Conservation (phyloP, 2,113 vertebrate species). For the Cebidichthys violaceus region DNA sequence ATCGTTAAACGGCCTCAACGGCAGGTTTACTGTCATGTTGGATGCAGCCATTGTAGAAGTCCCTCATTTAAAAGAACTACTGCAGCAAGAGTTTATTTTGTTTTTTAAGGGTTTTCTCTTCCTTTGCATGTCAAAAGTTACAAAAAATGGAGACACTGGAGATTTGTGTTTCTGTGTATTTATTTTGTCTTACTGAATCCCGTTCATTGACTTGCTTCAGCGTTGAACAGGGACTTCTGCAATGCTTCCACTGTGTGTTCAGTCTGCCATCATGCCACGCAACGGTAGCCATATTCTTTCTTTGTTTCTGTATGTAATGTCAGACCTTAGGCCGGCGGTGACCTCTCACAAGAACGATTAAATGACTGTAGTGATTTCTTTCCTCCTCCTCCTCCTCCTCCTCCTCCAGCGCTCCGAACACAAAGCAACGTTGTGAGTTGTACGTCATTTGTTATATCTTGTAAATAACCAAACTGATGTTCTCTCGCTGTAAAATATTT, state of each 20-base stretch:
- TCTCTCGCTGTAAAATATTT: constrained; percentile 79
- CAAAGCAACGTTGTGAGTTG: constrained; percentile 61
- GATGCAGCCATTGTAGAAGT: background rate
- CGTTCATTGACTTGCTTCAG: background rate
- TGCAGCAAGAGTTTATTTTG: background rate
- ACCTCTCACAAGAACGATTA: constrained; percentile 4
- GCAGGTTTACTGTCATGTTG: background rate
- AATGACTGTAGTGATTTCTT: constrained; percentile 19
- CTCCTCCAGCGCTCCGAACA: constrained; percentile 43
- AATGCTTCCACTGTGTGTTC: background rate
- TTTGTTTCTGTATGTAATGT: background rate
- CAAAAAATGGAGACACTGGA: constrained; percentile 17
- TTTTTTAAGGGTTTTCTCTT: background rate
- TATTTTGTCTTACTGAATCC: background rate
- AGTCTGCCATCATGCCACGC: constrained; percentile 28
- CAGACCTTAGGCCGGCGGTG: background rate
- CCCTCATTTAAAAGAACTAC: background rate
- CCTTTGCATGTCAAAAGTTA: constrained; percentile 7
- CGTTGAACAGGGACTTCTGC: background rate
- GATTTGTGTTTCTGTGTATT: constrained; percentile 11
- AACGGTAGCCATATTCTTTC: background rate
- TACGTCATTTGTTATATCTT: constrained; percentile 72
- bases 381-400: background rate
- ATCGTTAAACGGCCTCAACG: background rate
- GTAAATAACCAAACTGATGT: constrained; percentile 78